A percentile compares a stretch with the other conserved stretches of the same genome.
Conservation (phyloP, 1,140 invertebrate genomes). For the Odontomachus brunneus region DNA sequence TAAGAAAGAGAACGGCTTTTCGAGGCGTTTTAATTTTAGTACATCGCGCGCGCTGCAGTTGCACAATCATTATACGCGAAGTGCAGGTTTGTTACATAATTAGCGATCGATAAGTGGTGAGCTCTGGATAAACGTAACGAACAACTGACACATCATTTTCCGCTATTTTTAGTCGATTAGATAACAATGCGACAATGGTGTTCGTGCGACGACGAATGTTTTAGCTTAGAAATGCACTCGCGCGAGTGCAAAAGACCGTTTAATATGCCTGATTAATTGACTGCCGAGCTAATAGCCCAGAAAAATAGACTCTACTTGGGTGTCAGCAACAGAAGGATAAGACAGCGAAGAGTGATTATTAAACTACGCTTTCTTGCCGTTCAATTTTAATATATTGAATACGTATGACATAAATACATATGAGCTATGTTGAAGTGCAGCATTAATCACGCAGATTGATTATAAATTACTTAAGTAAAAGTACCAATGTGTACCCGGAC, state of each 20-base stretch:
- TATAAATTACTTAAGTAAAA: too few relatives aligned
- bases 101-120: slow-evolving; percentile 19
- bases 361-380: background rate
- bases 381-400: background rate
- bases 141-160: slow-evolving; percentile 5
- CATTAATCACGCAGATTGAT: too few relatives aligned
- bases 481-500: too few relatives aligned
- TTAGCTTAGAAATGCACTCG: slow-evolving; percentile 10
- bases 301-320: background rate
- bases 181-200: background rate
- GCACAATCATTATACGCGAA: slow-evolving; percentile 34
- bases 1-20: too few relatives aligned
- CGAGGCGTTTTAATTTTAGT: background rate
- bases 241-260: background rate
- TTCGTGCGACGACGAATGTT: background rate
- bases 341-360: background rate
- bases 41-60: background rate
- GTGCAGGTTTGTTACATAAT: slow-evolving; percentile 48
- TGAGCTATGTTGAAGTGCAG: too few relatives aligned
- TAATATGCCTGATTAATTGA: slow-evolving; percentile 19
- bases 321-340: background rate
- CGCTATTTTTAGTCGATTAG: background rate
- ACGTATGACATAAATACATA: too few relatives aligned
- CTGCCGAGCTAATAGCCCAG: background rate
- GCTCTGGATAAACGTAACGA: slow-evolving; percentile 4